Evolutionary conservation across 2,888 invertebrate species (phyloP).

Genomic region (Tyria jacobaeae): DNA sequence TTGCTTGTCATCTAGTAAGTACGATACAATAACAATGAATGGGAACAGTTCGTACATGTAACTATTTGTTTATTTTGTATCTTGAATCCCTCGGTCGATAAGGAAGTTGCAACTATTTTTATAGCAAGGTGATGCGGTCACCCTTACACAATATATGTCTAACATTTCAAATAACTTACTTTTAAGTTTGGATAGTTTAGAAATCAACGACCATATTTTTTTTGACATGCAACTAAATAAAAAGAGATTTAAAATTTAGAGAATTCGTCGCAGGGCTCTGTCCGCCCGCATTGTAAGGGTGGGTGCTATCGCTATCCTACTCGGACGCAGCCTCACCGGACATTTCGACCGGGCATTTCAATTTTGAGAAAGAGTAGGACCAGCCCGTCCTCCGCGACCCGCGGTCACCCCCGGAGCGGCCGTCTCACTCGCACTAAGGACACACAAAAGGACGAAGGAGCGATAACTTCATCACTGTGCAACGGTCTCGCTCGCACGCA

Average conservation of each 20-base stretch:
- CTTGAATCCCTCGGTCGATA: conserved; percentile 50
- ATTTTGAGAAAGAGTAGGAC: conserved; percentile 87
- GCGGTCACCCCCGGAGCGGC: conserved; percentile 61
- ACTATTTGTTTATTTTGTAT: conserved; percentile 47
- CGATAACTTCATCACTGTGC: conserved; percentile 86
- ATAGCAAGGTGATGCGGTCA: conserved; percentile 55
- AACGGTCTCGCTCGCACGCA: conserved; percentile 82
- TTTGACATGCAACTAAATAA: conserved; percentile 59
- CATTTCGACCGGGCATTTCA: conserved; percentile 88
- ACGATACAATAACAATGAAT: conserved; percentile 36
- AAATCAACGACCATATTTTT: conserved; percentile 32
- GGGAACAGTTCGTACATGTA: conserved; percentile 29
- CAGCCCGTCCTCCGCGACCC: conserved; percentile 74
- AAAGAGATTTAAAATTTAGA: conserved; percentile 81
- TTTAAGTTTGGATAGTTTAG: conserved; percentile 31
- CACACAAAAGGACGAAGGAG: conserved; percentile 87
- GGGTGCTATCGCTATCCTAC: conserved; percentile 85
- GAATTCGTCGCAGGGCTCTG: conserved; percentile 80
- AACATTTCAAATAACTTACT: conserved; percentile 24
- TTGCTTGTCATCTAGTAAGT: conserved; percentile 48
- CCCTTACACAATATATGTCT: conserved; percentile 28
- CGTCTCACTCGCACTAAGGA: conserved; percentile 83
- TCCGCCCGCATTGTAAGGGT: conserved; percentile 85
- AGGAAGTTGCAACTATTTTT: conserved; percentile 49
- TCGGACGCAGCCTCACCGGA: conserved; percentile 87